phyloP scores from a whole-genome alignment of 2,888 invertebrate genomes.

The Agrilus biguttatus region DNA sequence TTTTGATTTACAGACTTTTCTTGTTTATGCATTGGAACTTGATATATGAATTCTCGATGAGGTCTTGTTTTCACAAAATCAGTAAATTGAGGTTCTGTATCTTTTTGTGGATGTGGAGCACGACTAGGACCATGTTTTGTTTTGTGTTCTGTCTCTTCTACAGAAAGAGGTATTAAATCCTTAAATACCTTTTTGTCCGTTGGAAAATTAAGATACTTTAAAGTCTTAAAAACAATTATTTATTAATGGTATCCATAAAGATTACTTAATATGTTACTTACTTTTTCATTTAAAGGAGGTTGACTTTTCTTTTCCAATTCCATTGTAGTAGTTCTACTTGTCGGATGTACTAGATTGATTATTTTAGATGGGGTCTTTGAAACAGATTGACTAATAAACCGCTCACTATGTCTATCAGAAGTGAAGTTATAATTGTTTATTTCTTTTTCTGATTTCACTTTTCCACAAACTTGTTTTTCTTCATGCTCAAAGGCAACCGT shows the following conservation, averaged over 20 bases:
- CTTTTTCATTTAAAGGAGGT: no score
- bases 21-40: conserved; percentile 5
- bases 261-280: no score
- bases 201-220: conserved; percentile 18
- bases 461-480: neutral
- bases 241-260: neutral
- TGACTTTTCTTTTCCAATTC: no score
- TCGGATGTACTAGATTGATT: no score
- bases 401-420: no score
- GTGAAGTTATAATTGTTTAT: no score
- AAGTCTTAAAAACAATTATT: conserved; percentile 13
- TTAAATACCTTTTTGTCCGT: conserved; percentile 17
- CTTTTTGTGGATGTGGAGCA: conserved; percentile 13
- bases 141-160: conserved; percentile 6
- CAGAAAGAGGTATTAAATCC: conserved; percentile 17
- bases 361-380: no score
- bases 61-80: conserved; percentile 12
- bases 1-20: no score
- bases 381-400: no score
- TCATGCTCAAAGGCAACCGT: conserved; percentile 5
- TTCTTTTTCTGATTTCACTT: neutral
- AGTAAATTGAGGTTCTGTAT: conserved; percentile 14
- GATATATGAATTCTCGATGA: conserved; percentile 9
- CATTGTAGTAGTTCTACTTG: no score
- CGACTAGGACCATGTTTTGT: conserved; percentile 9